Evolutionary conservation across 2,888 invertebrate species (phyloP).

Genomic region (Nephrotoma guestfalica): DNA sequence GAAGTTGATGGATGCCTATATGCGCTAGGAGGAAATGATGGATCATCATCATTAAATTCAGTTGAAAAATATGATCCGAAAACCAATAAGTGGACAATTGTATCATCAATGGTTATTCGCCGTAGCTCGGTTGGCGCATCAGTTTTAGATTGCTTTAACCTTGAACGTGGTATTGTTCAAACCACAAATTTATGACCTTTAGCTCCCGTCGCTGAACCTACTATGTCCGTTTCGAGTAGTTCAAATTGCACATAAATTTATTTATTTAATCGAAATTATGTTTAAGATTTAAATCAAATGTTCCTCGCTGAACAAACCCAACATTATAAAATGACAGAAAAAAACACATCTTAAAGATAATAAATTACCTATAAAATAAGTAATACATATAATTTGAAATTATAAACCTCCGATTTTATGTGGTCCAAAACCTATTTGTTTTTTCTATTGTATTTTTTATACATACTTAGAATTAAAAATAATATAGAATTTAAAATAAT

Average conservation of each 20-base stretch:
- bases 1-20: slow-evolving; percentile 45
- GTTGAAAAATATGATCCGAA: slow-evolving; percentile 51
- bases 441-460: not conserved
- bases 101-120: slow-evolving; percentile 47
- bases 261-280: too few relatives aligned
- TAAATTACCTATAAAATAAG: not conserved
- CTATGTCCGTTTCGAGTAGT: not conserved
- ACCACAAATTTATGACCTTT: slow-evolving; percentile 34
- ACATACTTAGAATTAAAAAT: not conserved
- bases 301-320: not conserved
- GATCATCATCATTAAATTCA: slow-evolving; percentile 51
- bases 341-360: not conserved
- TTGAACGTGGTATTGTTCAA: slow-evolving; percentile 35
- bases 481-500: not conserved
- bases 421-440: not conserved
- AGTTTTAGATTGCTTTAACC: slow-evolving; percentile 46
- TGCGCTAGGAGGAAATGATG: slow-evolving; percentile 55
- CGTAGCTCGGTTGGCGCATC: slow-evolving; percentile 52
- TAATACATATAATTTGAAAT: not conserved
- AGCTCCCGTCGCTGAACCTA: slow-evolving; percentile 24
- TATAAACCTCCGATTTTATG: slow-evolving; percentile 3
- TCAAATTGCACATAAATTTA: not conserved
- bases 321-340: not conserved
- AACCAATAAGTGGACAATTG: slow-evolving; percentile 48
- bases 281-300: not conserved